A percentile compares a stretch with the other conserved stretches of the same genome.
Conservation (phyloP, 1,140 invertebrate species). For the Acyrthosiphon pisum region DNA sequence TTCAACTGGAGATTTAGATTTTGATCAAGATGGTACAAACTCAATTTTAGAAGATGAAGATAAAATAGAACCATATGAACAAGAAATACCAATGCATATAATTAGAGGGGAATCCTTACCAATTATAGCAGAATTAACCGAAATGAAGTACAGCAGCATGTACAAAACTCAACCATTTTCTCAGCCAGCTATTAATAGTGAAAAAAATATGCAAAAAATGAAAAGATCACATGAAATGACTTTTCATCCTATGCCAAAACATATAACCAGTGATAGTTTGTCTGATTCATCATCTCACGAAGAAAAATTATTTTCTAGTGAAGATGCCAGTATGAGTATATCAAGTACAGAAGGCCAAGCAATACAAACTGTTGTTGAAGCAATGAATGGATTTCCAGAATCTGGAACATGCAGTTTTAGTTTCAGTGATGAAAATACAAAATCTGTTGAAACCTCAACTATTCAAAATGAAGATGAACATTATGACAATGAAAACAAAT, state of each 20-base stretch:
- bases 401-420: constrained; percentile 63
- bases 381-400: constrained; percentile 62
- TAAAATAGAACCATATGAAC: constrained; percentile 67
- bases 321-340: constrained; percentile 67
- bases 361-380: constrained; percentile 50
- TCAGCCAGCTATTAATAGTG: constrained; percentile 46
- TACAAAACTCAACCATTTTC: constrained; percentile 56
- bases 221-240: constrained; percentile 90
- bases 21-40: constrained; percentile 62
- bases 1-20: constrained; percentile 69
- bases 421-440: constrained; percentile 61
- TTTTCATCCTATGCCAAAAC: constrained; percentile 75
- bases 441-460: constrained; percentile 60
- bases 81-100: constrained; percentile 64
- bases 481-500: constrained; percentile 62
- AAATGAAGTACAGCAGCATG: constrained; percentile 47
- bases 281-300: constrained; percentile 61
- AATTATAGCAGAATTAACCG: constrained; percentile 44
- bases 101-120: constrained; percentile 62
- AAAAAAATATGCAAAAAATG: constrained; percentile 67
- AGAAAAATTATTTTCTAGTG: constrained; percentile 67
- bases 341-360: constrained; percentile 61
- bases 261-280: constrained; percentile 61
- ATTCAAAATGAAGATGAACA: constrained; percentile 62
- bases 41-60: constrained; percentile 60